These are phyloP conservation scores for Nomada lathburiana DNA, from an alignment of 2,888 invertebrate genomes.

Conservation along the genomic window DNA sequence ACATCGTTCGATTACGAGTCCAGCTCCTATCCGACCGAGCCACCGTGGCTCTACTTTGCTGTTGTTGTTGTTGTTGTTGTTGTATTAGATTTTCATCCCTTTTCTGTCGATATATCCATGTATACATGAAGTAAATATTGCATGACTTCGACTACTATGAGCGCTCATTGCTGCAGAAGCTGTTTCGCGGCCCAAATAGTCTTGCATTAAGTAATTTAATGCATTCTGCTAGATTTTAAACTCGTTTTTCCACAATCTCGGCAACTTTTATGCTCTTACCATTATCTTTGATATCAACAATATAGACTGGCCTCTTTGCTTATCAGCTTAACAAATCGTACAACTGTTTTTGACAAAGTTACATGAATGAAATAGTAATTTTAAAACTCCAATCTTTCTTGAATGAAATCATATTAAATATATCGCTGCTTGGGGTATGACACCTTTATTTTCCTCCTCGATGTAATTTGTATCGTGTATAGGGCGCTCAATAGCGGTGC, in stretches of 20 bases:
- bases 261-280: conserved; percentile 83
- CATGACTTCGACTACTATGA: conserved; percentile 95
- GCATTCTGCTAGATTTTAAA: conserved; percentile 88
- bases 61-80: conserved; percentile 90
- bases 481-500: conserved; percentile 90
- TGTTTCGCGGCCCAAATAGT: conserved; percentile 91
- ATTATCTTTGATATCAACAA: conserved; percentile 94
- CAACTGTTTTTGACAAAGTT: conserved; percentile 95
- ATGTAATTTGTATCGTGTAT: conserved; percentile 92
- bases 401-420: conserved; percentile 89
- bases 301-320: conserved; percentile 88
- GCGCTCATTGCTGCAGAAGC: conserved; percentile 97
- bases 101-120: conserved; percentile 85
- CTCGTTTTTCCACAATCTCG: conserved; percentile 88
- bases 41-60: conserved; percentile 87
- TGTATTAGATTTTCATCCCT: conserved; percentile 86
- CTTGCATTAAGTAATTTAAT: conserved; percentile 88
- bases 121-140: conserved; percentile 92
- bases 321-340: conserved; percentile 91
- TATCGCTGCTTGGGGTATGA: conserved; percentile 95
- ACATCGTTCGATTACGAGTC: no score
- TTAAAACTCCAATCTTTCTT: conserved; percentile 88
- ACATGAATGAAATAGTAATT: conserved; percentile 93
- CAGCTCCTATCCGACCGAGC: no score
- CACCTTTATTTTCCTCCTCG: conserved; percentile 89